Evolutionary conservation across 2,113 vertebrate species (phyloP).

Genomic region (Diphyllodes magnificus): DNA sequence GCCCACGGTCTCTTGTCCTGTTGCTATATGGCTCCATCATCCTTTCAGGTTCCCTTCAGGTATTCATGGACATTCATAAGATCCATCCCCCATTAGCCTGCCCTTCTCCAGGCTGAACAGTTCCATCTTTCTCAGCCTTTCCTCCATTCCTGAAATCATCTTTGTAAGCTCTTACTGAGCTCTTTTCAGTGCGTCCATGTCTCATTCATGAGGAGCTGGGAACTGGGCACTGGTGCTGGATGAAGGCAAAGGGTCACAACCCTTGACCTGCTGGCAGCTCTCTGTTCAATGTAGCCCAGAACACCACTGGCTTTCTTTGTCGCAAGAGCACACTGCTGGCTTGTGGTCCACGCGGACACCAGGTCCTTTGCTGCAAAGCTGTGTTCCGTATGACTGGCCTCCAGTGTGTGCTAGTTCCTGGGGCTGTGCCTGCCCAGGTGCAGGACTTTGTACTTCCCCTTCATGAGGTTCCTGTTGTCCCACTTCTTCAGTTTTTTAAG

Average conservation of each 20-base stretch:
- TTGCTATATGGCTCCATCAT: background rate
- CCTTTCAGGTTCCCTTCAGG: background rate
- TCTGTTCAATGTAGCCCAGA: background rate
- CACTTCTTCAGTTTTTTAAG: background rate
- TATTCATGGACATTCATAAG: background rate
- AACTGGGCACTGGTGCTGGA: background rate
- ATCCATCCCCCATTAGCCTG: accelerated
- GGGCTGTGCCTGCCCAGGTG: background rate
- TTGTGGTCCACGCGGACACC: background rate
- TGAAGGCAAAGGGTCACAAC: background rate
- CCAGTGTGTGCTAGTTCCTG: background rate
- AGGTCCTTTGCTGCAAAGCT: background rate
- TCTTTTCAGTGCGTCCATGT: background rate
- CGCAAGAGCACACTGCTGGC: accelerated
- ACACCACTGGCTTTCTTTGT: background rate
- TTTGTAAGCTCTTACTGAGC: background rate
- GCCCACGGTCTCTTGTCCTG: background rate
- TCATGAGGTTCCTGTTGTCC: background rate
- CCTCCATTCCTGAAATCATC: background rate
- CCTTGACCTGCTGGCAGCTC: background rate
- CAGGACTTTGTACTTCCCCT: background rate
- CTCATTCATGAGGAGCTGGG: background rate
- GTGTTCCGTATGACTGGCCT: background rate
- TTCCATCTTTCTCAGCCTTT: background rate
- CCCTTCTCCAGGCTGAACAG: background rate